Conservation (phyloP, 92 coral and sea anemone genomes). For the Epizoanthus scotinus region DNA sequence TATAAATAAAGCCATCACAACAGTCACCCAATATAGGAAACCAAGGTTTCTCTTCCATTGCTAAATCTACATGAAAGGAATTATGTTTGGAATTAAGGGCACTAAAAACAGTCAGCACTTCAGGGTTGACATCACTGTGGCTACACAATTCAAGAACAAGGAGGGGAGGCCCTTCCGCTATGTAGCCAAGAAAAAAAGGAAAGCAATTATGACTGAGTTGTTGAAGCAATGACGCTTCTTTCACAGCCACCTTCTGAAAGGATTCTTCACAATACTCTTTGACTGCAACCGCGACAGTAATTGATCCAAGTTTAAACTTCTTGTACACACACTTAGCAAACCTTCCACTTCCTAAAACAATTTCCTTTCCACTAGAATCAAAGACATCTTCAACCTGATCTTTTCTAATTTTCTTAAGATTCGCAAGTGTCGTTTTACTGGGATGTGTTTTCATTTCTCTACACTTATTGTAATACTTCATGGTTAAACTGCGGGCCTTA, state of each 20-base stretch:
- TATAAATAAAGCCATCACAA: slow-evolving; percentile 42
- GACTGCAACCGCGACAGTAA: slow-evolving; percentile 28
- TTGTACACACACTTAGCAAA: slow-evolving; percentile 21
- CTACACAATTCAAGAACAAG: slow-evolving; percentile 24
- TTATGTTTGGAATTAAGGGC: not conserved
- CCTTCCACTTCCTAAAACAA: slow-evolving; percentile 7
- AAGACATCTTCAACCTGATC: slow-evolving; percentile 20
- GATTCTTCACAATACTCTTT: slow-evolving; percentile 19
- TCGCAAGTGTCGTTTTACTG: not conserved
- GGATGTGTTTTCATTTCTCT: slow-evolving; percentile 5
- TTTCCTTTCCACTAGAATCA: not conserved
- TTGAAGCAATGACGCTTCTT: slow-evolving; percentile 19
- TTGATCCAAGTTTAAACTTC: slow-evolving; percentile 9
- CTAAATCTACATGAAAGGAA: too few relatives aligned
- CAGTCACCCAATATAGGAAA: slow-evolving; percentile 14
- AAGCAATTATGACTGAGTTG: slow-evolving; percentile 8
- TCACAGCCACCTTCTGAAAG: slow-evolving; percentile 2
- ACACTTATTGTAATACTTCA: slow-evolving; percentile 23
- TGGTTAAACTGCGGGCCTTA: slow-evolving; percentile 9
- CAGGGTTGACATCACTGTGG: not conserved
- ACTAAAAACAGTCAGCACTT: slow-evolving; percentile 23
- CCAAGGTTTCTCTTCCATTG: slow-evolving; percentile 9
- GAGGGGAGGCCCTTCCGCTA: slow-evolving; percentile 1
- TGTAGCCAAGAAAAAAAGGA: slow-evolving; percentile 31
- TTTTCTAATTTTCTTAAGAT: slow-evolving; percentile 8